These are phyloP conservation scores for Sternarchorhynchus goeldii DNA, from an alignment of 2,797 vertebrate genomes.

Conservation along the genomic window DNA sequence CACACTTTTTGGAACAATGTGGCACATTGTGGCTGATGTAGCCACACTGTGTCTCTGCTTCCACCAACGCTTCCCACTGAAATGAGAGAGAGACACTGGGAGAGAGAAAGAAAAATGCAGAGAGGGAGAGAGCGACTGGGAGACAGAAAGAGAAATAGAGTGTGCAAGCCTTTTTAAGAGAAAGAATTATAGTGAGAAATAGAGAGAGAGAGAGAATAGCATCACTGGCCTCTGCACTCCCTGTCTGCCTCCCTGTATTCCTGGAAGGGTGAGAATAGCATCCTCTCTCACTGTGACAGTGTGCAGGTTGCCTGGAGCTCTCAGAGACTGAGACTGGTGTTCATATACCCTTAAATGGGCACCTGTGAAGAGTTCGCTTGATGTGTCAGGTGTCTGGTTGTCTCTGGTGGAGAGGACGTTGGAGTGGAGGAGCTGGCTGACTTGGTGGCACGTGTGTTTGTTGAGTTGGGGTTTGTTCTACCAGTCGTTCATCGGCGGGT, in stretches of 20 bases:
- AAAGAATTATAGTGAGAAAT: constrained; percentile 22
- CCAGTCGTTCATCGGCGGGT: constrained; percentile 20
- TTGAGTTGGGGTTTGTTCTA: constrained; percentile 44
- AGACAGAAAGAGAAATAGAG: constrained; percentile 31
- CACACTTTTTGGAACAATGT: constrained; percentile 55
- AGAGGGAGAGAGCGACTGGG: constrained; percentile 30
- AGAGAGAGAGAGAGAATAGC: constrained; percentile 23
- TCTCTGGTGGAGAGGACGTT: constrained; percentile 18
- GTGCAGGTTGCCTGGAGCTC: neutral
- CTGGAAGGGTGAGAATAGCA: constrained; percentile 20
- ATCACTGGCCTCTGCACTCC: constrained; percentile 22
- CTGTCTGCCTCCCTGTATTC: constrained; percentile 31
- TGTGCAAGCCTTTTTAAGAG: constrained; percentile 18
- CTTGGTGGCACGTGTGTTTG: constrained; percentile 43
- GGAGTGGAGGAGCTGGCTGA: constrained; percentile 11
- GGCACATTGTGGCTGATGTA: constrained; percentile 50
- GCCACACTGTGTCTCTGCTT: constrained; percentile 13
- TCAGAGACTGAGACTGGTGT: neutral
- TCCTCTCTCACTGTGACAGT: constrained; percentile 1
- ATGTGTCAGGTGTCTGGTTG: neutral
- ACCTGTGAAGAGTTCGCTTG: constrained; percentile 6
- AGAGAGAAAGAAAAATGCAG: constrained; percentile 38
- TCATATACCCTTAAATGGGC: constrained; percentile 28
- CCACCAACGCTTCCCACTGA: constrained; percentile 8
- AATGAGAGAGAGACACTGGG: constrained; percentile 22